Evolutionary conservation across 23 tunicate genomes (phyloP).

Genomic region (Styela clava): DNA sequence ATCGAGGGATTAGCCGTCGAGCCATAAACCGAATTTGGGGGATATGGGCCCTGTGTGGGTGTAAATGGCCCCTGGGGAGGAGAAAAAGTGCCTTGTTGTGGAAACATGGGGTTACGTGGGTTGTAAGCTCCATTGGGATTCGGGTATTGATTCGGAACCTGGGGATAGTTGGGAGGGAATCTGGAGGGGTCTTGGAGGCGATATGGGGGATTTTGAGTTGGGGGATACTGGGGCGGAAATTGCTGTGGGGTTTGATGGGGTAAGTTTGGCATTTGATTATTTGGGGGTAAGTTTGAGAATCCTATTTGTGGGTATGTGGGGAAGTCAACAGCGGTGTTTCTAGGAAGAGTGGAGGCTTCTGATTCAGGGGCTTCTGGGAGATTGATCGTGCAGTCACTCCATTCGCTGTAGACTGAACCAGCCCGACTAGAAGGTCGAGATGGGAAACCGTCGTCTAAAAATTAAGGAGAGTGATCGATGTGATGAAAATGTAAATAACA

Average conservation of each 20-base stretch:
- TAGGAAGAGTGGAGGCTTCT: constrained; percentile 7
- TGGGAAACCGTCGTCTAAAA: not conserved
- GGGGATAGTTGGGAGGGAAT: not conserved
- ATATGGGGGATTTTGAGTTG: not conserved
- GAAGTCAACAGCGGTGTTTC: not conserved
- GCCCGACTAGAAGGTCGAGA: constrained; percentile 19
- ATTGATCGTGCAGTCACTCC: constrained; percentile 33
- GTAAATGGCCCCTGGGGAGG: not conserved
- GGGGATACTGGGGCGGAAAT: constrained; percentile 8
- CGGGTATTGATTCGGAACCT: not conserved
- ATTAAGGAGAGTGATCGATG: no score
- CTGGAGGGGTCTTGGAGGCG: not conserved
- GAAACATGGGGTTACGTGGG: not conserved
- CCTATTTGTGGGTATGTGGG: constrained; percentile 17
- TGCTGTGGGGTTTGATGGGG: not conserved
- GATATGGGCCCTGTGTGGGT: not conserved
- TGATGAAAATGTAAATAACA: no score
- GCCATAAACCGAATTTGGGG: not conserved
- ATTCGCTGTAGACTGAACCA: constrained; percentile 30
- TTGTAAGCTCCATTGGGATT: not conserved
- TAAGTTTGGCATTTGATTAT: not conserved
- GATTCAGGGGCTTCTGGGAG: constrained; percentile 21
- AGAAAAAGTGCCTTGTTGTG: not conserved
- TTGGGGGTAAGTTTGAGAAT: not conserved
- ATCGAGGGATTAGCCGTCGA: not conserved